Evolutionary conservation across 2,797 vertebrate species (phyloP).

Genomic region (Allobates femoralis): DNA sequence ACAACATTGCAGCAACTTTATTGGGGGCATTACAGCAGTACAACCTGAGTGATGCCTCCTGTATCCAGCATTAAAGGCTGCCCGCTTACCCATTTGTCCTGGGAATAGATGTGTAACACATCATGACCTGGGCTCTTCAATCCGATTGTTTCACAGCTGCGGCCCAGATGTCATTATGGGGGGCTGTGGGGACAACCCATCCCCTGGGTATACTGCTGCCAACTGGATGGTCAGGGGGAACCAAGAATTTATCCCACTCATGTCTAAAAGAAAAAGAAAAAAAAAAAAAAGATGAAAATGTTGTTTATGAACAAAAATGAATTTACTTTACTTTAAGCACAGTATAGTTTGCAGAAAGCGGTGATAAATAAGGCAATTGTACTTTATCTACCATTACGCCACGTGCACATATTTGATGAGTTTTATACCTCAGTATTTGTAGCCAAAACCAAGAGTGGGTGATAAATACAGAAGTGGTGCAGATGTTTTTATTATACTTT

Average conservation of each 20-base stretch:
- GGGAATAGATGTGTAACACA: not conserved
- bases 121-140: not conserved
- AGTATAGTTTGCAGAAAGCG: too few species aligned
- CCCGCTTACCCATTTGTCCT: not conserved
- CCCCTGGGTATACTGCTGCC: conserved; percentile 83
- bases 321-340: not conserved
- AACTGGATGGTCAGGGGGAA: conserved; percentile 83
- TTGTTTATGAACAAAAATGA: not conserved
- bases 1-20: not conserved
- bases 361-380: too few species aligned
- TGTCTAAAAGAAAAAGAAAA: conserved; percentile 78
- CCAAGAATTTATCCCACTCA: conserved; percentile 90
- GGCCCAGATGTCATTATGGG: conserved; percentile 86
- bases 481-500: too few species aligned
- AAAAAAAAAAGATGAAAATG: conserved; percentile 52
- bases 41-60: not conserved
- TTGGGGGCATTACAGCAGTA: too few species aligned
- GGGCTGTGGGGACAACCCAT: conserved; percentile 87
- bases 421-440: too few species aligned
- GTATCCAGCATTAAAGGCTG: not conserved
- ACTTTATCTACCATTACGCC: too few species aligned
- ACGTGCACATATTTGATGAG: too few species aligned
- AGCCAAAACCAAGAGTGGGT: too few species aligned
- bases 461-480: too few species aligned
- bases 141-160: conserved; percentile 73